Evolutionary conservation across 1,140 invertebrate genomes (phyloP).

Genomic region (Hyles euphorbiae): DNA sequence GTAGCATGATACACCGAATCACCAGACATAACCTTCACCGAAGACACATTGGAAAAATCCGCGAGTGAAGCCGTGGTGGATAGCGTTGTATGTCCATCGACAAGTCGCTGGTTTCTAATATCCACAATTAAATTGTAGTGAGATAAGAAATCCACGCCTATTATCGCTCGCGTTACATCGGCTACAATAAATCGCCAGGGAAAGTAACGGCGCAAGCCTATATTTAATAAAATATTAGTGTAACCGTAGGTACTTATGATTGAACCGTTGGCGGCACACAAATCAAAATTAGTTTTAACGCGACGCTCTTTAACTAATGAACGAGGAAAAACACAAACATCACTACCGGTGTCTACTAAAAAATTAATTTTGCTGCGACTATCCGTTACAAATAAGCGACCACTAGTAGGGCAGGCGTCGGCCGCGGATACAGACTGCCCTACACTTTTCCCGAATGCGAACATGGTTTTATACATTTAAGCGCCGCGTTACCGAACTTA

Average conservation of each 20-base stretch:
- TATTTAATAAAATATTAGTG: constrained; percentile 17
- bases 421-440: constrained; percentile 11
- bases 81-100: background rate
- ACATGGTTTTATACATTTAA: constrained; percentile 9
- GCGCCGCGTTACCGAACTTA: constrained; percentile 1
- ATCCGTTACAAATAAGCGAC: constrained; percentile 13
- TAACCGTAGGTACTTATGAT: constrained; percentile 22
- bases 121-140: constrained; percentile 5
- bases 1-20: background rate
- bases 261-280: constrained; percentile 5
- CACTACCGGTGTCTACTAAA: background rate
- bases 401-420: constrained; percentile 6
- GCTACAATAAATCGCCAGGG: constrained; percentile 29
- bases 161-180: constrained; percentile 38
- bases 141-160: constrained; percentile 45
- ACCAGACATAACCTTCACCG: background rate
- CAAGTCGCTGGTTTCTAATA: background rate
- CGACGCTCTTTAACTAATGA: background rate
- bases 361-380: background rate
- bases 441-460: constrained; percentile 9
- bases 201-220: constrained; percentile 24
- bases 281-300: constrained; percentile 11
- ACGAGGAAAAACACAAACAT: constrained; percentile 8
- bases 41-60: background rate
- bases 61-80: background rate